Percentiles rank a stretch among this genome's conserved stretches.
Evolutionary conservation across 1,140 invertebrate species (phyloP).

Genomic region (Lordiphosa stackelbergi): DNA sequence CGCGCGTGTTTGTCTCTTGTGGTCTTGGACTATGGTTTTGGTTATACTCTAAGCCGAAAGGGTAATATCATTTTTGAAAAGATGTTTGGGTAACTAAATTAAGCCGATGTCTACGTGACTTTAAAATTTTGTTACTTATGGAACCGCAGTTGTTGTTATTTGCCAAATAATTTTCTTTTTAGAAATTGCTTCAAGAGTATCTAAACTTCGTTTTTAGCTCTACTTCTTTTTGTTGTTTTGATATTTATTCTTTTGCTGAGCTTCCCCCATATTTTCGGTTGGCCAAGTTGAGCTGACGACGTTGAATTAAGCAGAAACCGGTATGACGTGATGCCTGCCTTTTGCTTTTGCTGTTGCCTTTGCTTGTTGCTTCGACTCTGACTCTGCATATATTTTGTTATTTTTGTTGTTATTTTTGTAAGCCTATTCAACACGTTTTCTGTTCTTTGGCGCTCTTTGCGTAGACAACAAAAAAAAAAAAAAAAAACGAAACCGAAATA

Average conservation of each 20-base stretch:
- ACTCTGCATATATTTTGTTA: constrained; percentile 43
- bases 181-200: too few relatives aligned
- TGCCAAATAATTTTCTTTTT: too few relatives aligned
- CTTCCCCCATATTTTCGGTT: constrained; percentile 62
- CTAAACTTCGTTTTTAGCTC: not conserved
- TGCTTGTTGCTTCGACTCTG: constrained; percentile 28
- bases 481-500: constrained; percentile 41
- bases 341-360: constrained; percentile 10
- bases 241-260: constrained; percentile 60
- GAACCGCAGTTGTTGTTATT: too few relatives aligned
- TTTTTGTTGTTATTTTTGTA: constrained; percentile 28
- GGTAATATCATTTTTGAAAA: too few relatives aligned
- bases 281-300: constrained; percentile 48
- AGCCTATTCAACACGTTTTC: constrained; percentile 49
- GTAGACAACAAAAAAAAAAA: constrained; percentile 36
- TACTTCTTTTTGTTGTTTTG: constrained; percentile 28
- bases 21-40: constrained; percentile 35
- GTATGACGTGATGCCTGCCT: constrained; percentile 60
- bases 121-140: too few relatives aligned
- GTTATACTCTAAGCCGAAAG: not conserved
- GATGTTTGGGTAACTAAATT: too few relatives aligned
- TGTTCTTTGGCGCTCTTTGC: constrained; percentile 20
- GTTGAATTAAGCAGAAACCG: constrained; percentile 60
- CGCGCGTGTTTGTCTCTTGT: constrained; percentile 64
- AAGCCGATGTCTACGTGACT: too few relatives aligned